These are phyloP conservation scores for Cryptosula pallasiana DNA, from an alignment of 2,888 invertebrate genomes.

Conservation along the genomic window DNA sequence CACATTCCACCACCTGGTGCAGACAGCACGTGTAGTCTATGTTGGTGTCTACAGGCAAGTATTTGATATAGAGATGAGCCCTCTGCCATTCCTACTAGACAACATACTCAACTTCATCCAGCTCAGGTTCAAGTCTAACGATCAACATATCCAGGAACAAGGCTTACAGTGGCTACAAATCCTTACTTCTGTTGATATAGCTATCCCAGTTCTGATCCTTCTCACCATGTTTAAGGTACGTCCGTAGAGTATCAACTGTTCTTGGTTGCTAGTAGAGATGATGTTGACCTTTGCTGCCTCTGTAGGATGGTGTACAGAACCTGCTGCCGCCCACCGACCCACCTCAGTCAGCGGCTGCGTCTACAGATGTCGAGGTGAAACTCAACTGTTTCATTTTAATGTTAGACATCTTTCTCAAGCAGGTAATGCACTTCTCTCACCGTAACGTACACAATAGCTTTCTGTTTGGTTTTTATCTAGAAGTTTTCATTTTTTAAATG, in stretches of 20 bases:
- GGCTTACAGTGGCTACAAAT: conserved; percentile 57
- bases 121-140: conserved; percentile 63
- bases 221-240: conserved; percentile 75
- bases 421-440: too few species aligned
- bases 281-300: too few species aligned
- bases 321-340: not conserved
- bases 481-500: too few species aligned
- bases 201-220: conserved; percentile 78
- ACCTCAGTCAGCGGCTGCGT: not conserved
- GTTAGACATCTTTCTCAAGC: conserved; percentile 89
- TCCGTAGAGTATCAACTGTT: too few species aligned
- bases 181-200: conserved; percentile 80
- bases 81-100: conserved; percentile 86
- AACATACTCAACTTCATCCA: conserved; percentile 92
- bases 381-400: conserved; percentile 93
- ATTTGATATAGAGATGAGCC: conserved; percentile 90
- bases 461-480: too few species aligned
- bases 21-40: too few species aligned
- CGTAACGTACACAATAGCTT: too few species aligned
- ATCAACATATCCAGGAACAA: conserved; percentile 54
- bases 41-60: conserved; percentile 75
- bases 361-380: conserved; percentile 55
- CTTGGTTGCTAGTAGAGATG: not conserved
- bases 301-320: not conserved
- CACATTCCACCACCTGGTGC: too few species aligned